Base-by-base conservation (phyloP, 1,140 invertebrate genomes). In the Hylyphantes graminicola region DNA sequence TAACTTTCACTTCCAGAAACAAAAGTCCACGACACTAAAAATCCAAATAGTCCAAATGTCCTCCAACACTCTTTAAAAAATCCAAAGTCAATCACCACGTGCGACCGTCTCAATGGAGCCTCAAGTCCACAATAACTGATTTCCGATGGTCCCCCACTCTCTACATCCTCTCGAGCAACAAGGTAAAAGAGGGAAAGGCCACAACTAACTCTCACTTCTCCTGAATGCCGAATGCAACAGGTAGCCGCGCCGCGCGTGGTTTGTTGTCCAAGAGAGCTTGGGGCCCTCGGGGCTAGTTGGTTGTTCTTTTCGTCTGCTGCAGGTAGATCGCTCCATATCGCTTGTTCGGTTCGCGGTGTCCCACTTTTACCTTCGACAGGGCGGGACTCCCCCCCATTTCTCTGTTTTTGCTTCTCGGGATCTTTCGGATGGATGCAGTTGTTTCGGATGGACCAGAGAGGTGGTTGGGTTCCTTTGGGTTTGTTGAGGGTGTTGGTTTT, bases 321-420 rank as follows among this genome's bases (percentile, higher is more conserved):
- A 35, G 35, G 35, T 68, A 59, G 79, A 81, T 81, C 79, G 79
- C 79, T 81, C 79, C 79, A 81, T 81, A 81, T 81, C 80, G 70
- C 80, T 74, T 70, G 80, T 74, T 83, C 59, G 80, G 80, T 70
- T 72, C 64, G 59, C 17, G 80, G 80, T 81, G 70, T 65, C 70
- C 80, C 70, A 74, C 61, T 83, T 83, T 83, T 55, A 35, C 35
- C 35, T 35, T 35, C 35, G 35, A 35, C 35, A 35, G 35, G 68
- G 64, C 61, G 64, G 70, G 79, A 63, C 80, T 83, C 80, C 80
- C 75, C 80, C 80, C 68, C 73, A 67, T 53, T 54, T 70, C 53
- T 61, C 53, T 68, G 63, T 55, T 74, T 9, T 51, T 70, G 15
- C 21, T 1, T 70, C 67, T 70, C 21, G 19, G 35, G 3, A 50